phyloP scores from a whole-genome alignment of 1,140 invertebrate species.

The Tenebrio molitor region DNA sequence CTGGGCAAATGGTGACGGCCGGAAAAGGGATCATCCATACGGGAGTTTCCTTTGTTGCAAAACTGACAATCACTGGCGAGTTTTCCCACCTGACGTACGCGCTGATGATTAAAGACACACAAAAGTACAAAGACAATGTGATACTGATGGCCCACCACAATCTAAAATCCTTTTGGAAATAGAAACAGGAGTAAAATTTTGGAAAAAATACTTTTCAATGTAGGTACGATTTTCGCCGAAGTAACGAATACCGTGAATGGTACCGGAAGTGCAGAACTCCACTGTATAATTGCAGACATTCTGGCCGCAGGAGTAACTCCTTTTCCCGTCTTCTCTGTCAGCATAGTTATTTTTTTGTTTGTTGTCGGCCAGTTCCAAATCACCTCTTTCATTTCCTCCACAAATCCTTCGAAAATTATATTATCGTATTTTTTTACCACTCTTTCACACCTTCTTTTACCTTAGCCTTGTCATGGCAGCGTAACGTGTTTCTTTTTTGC shows the following conservation, averaged over 20 bases:
- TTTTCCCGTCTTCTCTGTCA: conserved; percentile 3
- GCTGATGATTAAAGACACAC: neutral
- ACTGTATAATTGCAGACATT: conserved; percentile 42
- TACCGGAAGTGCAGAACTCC: conserved; percentile 48
- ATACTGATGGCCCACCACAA: conserved; percentile 51
- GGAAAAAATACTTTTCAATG: conserved; percentile 47
- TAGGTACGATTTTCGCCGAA: conserved; percentile 51
- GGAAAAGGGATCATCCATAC: conserved; percentile 72
- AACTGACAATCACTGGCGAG: conserved; percentile 71
- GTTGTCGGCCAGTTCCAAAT: conserved; percentile 7
- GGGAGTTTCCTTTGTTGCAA: conserved; percentile 67
- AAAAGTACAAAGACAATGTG: conserved; percentile 56
- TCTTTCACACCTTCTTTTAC: neutral
- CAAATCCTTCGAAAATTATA: conserved; percentile 5
- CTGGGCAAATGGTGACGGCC: conserved; percentile 68
- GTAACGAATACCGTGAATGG: conserved; percentile 50
- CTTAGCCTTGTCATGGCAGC: neutral
- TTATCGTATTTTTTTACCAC: neutral
- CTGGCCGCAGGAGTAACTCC: conserved; percentile 2
- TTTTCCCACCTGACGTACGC: conserved; percentile 62
- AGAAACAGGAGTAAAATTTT: neutral
- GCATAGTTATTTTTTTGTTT: neutral
- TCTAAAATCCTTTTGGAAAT: conserved; percentile 30
- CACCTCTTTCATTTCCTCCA: conserved; percentile 2
- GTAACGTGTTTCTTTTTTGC: neutral